Evolutionary conservation across 2,797 vertebrate species (phyloP).

Genomic region (Acipenser ruthenus): DNA sequence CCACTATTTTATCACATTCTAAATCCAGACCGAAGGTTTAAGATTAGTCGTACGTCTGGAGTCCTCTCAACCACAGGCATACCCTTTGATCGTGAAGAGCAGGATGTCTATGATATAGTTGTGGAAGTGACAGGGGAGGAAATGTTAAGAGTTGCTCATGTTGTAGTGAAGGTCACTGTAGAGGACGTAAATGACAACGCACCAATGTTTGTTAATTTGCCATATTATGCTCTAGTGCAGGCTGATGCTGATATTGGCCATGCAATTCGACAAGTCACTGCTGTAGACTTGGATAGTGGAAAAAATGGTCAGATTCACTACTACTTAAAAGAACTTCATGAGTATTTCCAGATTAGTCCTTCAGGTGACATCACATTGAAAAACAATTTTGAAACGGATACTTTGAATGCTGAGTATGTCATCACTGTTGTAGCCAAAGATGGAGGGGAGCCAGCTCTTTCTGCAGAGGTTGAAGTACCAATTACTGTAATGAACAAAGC

Average conservation of each 20-base stretch:
- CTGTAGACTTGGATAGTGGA: constrained; percentile 78
- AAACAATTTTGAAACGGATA: constrained; percentile 77
- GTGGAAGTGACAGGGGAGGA: constrained; percentile 81
- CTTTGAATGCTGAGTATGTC: constrained; percentile 75
- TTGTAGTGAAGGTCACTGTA: constrained; percentile 74
- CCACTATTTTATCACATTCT: constrained; percentile 88
- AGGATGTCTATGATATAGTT: constrained; percentile 77
- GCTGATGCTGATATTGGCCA: constrained; percentile 77
- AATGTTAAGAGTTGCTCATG: constrained; percentile 65
- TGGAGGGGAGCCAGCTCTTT: constrained; percentile 74
- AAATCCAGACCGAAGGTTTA: constrained; percentile 86
- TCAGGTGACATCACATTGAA: constrained; percentile 79
- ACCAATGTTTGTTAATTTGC: constrained; percentile 86
- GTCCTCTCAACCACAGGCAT: constrained; percentile 86
- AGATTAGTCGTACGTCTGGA: constrained; percentile 85
- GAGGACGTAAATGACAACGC: constrained; percentile 87
- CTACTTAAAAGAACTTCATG: constrained; percentile 73
- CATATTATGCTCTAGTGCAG: constrained; percentile 85
- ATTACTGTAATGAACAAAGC: constrained; percentile 88
- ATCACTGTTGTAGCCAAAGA: constrained; percentile 79
- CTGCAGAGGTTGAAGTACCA: constrained; percentile 73
- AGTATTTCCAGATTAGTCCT: constrained; percentile 76
- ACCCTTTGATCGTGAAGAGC: constrained; percentile 84
- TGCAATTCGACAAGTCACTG: constrained; percentile 74
- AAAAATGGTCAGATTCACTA: constrained; percentile 77